These are phyloP conservation scores for Melitaea cinxia DNA, from an alignment of 1,140 invertebrate species.

Conservation along the genomic window DNA sequence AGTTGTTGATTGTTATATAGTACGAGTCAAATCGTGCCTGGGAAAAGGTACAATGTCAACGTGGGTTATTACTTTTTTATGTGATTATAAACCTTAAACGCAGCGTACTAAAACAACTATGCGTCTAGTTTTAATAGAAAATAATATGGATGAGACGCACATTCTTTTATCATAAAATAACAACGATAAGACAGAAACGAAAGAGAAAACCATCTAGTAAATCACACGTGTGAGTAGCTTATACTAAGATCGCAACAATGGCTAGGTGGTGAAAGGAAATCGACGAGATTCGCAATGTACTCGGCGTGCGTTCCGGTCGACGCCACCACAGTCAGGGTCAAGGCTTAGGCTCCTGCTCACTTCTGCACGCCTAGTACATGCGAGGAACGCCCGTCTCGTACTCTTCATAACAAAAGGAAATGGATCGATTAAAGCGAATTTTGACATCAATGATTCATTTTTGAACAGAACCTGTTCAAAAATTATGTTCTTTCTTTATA, in stretches of 20 bases:
- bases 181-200: conserved; percentile 32
- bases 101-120: not conserved
- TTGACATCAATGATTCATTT: conserved; percentile 26
- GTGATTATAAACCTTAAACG: not conserved
- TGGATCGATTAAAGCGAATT: conserved; percentile 63
- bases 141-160: not conserved
- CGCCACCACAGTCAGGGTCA: conserved; percentile 79
- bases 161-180: not conserved
- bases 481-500: not conserved
- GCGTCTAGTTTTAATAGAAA: not conserved
- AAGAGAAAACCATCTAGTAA: conserved; percentile 67
- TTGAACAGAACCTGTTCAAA: not conserved
- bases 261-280: conserved; percentile 64
- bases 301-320: conserved; percentile 78
- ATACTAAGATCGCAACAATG: conserved; percentile 65
- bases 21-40: not conserved
- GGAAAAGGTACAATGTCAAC: conserved; percentile 6
- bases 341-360: conserved; percentile 74
- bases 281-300: conserved; percentile 71
- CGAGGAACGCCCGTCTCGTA: conserved; percentile 47
- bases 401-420: conserved; percentile 54
- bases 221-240: conserved; percentile 61
- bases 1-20: not conserved
- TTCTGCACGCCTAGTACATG: conserved; percentile 69
- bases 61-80: too few relatives aligned